A percentile compares a stretch with the other conserved stretches of the same genome.
Conservation (phyloP, 2,888 invertebrate genomes). For the Frankliniella fusca region DNA sequence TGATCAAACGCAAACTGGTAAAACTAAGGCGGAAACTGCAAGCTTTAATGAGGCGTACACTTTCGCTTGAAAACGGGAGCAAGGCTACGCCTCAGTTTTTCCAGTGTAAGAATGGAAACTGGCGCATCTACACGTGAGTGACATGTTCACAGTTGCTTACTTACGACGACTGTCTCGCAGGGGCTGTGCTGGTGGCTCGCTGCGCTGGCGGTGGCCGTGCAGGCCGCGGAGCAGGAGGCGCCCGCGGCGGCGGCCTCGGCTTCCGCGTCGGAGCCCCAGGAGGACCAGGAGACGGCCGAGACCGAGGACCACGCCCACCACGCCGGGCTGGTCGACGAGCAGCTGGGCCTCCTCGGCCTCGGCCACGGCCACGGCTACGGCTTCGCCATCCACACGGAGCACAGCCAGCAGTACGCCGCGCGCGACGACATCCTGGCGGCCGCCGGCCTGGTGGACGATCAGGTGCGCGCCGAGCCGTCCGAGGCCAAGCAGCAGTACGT, state of each 20-base stretch:
- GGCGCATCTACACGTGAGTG: no score
- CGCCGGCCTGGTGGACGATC: neutral
- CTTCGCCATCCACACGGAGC: conserved; percentile 14
- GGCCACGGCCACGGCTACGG: conserved; percentile 10
- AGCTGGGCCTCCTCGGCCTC: neutral
- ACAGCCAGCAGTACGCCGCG: conserved; percentile 7
- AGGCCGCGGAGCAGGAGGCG: neutral
- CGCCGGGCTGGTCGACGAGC: neutral
- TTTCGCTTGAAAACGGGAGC: no score
- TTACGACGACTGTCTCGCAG: neutral
- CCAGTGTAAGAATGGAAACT: no score
- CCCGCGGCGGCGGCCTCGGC: neutral
- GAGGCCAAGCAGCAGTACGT: neutral
- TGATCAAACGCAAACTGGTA: no score
- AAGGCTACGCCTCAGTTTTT: no score
- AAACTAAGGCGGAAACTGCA: no score
- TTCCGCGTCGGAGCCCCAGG: neutral
- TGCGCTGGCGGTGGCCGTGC: neutral
- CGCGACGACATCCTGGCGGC: neutral
- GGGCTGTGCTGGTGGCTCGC: neutral
- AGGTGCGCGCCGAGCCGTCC: neutral
- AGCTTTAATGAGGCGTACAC: no score
- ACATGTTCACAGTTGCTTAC: no score
- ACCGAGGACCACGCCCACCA: neutral
- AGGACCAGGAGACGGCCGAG: neutral